A percentile compares a stretch with the other conserved stretches of the same genome.
phyloP scores from a whole-genome alignment of 2,113 vertebrate genomes.

The Ellobius talpinus region DNA sequence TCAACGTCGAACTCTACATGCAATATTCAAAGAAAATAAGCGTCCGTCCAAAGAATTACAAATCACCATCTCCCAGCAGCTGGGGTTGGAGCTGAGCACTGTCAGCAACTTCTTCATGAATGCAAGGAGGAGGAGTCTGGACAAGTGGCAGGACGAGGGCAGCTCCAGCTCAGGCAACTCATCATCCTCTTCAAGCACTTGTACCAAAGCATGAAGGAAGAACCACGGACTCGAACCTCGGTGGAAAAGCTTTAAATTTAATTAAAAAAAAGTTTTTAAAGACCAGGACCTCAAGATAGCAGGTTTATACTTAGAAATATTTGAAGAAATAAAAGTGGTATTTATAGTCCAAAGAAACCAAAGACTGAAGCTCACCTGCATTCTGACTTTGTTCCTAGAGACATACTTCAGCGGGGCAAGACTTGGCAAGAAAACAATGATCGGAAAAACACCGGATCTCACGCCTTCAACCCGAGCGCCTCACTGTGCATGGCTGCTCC shows the following conservation, averaged over 20 bases:
- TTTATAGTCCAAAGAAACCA: conserved; percentile 99
- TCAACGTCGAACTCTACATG: conserved; percentile 98
- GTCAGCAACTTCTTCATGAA: conserved; percentile 99
- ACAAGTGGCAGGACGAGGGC: conserved; percentile 99
- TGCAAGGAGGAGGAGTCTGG: conserved; percentile 96
- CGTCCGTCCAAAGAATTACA: conserved; percentile 99
- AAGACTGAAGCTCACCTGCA: conserved; percentile 97
- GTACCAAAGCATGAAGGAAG: conserved; percentile 99
- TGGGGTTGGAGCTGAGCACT: conserved; percentile 98
- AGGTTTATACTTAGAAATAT: conserved; percentile 98
- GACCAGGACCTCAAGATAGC: conserved; percentile 93
- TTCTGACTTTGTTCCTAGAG: conserved; percentile 94
- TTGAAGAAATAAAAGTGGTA: conserved; percentile 90
- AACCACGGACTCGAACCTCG: conserved; percentile 91
- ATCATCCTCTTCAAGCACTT: conserved; percentile 94
- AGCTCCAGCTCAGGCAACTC: conserved; percentile 92
- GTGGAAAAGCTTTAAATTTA: conserved; percentile 90
- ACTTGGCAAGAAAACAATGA: conserved; percentile 87
- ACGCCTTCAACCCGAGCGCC: conserved; percentile 88
- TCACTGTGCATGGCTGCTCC: conserved; percentile 89
- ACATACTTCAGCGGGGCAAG: conserved; percentile 91
- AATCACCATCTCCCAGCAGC: conserved; percentile 99
- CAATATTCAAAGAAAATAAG: conserved; percentile 99
- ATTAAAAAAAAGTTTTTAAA: conserved; percentile 89
- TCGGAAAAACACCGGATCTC: conserved; percentile 86